Evolutionary conservation across 1,140 invertebrate species (phyloP), one percentile per base, ranked within the genome.

Genomic region (Drosophila suzukii): DNA sequence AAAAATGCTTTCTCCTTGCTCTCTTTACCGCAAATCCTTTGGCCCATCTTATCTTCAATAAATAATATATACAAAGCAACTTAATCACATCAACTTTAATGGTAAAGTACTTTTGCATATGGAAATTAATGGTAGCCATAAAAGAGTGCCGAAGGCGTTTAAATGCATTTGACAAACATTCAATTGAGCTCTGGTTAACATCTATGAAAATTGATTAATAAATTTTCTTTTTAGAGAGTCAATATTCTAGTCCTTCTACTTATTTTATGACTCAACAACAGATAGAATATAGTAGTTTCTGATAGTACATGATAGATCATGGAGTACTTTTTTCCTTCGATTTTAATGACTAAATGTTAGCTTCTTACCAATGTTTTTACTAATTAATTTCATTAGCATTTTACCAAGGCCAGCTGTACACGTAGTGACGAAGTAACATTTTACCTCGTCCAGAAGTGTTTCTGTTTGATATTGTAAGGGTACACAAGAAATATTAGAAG

Each of bases 61-160:
- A 88, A 75, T 88, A 88, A 88, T 88, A 70, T 27, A 57, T 88
- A 70, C 36, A 57, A 54, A 67, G 54, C 72, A 58, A 71, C 56
- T 78, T 78, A 67, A 78, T 70, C 63, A 77, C 75, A 76, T 78
- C 74, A 71, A 62, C 53, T 71, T 78, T 78, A 78, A 62, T 71
- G 74, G 65, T 39, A 8, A 77, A 60, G 39, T 24, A 71, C 73
- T 54, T 75, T 60, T 38, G 57, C 74, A 77, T 77, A 70, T 77
- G 63, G 39, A 77, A 77, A 77, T 55, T 54, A 75, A 75, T 75
- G 61, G 34, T 17, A 15, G 15, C 32, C 49, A 66, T 75, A 59
- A 58, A 75, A 57, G 11, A 5, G 32, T n/a, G 13, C 15, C 55
- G 20, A 43, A 57, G 47, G 27, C 39, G 49, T 53, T 59, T 41